phyloP scores from a whole-genome alignment of 2,113 vertebrate genomes.

The Myotis brandtii region DNA sequence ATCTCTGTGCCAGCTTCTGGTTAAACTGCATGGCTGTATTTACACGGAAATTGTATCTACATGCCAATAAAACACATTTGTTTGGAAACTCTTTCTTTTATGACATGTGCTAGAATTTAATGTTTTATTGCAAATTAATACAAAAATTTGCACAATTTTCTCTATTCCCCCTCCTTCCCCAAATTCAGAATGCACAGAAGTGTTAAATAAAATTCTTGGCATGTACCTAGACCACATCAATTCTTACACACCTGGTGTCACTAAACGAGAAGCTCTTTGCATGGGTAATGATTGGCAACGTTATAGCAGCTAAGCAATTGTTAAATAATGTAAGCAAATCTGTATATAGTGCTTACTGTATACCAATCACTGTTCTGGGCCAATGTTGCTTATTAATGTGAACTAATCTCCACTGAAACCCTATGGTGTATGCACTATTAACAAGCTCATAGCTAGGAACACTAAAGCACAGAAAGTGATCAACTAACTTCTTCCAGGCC shows the following conservation, averaged over 20 bases:
- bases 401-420: neutral
- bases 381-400: neutral
- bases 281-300: neutral
- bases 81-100: slow-evolving; percentile 26
- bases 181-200: neutral
- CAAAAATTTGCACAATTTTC: neutral
- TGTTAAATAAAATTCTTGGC: slow-evolving; percentile 36
- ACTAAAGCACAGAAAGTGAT: neutral
- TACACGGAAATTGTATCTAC: slow-evolving; percentile 11
- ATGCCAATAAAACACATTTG: slow-evolving; percentile 49
- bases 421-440: neutral
- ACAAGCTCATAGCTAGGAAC: neutral
- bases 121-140: neutral
- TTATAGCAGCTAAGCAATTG: neutral
- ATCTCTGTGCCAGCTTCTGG: slow-evolving; percentile 13
- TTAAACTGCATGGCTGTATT: slow-evolving; percentile 23
- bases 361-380: neutral
- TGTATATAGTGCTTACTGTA: neutral
- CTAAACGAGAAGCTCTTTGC: slow-evolving; percentile 17
- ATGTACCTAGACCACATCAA: neutral
- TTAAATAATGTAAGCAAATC: slow-evolving; percentile 17
- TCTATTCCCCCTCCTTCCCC: neutral
- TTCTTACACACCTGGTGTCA: neutral
- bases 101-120: slow-evolving; percentile 50
- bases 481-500: neutral